Percentiles rank a stretch among this genome's conserved stretches.
Evolutionary conservation across 1,140 invertebrate species (phyloP).

Genomic region (Drosophila lowei): DNA sequence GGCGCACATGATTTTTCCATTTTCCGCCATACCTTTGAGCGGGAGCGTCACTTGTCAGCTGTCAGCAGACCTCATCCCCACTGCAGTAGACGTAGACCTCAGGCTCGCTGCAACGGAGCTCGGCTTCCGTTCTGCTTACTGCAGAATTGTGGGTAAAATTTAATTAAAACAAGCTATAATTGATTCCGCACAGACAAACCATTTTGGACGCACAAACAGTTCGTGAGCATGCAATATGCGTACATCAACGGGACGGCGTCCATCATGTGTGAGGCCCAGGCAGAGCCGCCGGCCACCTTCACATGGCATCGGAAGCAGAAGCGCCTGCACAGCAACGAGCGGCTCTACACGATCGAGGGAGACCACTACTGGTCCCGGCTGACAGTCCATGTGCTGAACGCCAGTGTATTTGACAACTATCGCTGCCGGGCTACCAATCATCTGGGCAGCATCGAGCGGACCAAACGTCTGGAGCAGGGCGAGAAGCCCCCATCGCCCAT

Average conservation of each 20-base stretch:
- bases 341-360: conserved; percentile 70
- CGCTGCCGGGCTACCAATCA: conserved; percentile 84
- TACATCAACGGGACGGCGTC: conserved; percentile 84
- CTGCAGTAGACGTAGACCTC: too few species aligned
- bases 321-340: conserved; percentile 70
- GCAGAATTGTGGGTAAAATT: too few species aligned
- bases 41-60: conserved; percentile 6
- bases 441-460: conserved; percentile 84
- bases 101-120: neutral
- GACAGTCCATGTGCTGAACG: conserved; percentile 83
- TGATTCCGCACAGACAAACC: conserved; percentile 83
- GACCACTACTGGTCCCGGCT: conserved; percentile 79
- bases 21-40: conserved; percentile 36
- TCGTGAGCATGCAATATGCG: conserved; percentile 76
- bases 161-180: too few species aligned
- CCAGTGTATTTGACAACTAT: conserved; percentile 84
- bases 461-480: conserved; percentile 84
- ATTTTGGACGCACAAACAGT: conserved; percentile 71
- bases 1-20: conserved; percentile 49
- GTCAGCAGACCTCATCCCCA: conserved; percentile 4
- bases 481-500: conserved; percentile 84
- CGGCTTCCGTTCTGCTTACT: too few species aligned
- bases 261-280: conserved; percentile 85
- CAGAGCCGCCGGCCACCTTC: conserved; percentile 85
- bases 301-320: conserved; percentile 84